Conservation (phyloP, 2,797 vertebrate species). For the Mus caroli region DNA sequence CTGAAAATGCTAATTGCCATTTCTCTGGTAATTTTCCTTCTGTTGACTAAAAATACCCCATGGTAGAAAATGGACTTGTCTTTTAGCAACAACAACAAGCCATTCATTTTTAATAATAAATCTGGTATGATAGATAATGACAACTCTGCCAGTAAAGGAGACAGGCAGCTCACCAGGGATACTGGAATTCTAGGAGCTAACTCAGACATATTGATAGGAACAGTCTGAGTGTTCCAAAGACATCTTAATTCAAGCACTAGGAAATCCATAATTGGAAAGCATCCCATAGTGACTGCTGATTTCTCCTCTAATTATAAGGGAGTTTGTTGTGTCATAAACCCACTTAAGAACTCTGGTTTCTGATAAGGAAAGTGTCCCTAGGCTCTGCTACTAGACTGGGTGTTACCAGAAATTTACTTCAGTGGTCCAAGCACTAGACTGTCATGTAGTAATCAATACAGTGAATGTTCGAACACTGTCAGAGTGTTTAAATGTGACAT, state of each 20-base stretch:
- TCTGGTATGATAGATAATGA: slow-evolving; percentile 27
- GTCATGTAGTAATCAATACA: slow-evolving; percentile 9
- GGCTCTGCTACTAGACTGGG: slow-evolving; percentile 2
- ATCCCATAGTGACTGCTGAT: slow-evolving; percentile 62
- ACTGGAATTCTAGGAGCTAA: slow-evolving; percentile 58
- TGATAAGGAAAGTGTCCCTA: slow-evolving; percentile 54
- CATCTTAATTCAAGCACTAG: slow-evolving; percentile 69
- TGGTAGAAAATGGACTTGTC: slow-evolving; percentile 48
- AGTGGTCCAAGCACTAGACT: neutral
- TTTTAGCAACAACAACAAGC: slow-evolving; percentile 19
- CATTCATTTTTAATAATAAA: slow-evolving; percentile 64
- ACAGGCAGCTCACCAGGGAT: slow-evolving; percentile 67
- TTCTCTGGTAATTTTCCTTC: neutral
- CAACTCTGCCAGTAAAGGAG: slow-evolving; percentile 61
- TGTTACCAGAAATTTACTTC: slow-evolving; percentile 69
- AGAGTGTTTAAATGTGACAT: slow-evolving; percentile 35
- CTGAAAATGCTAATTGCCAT: neutral
- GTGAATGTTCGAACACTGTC: neutral
- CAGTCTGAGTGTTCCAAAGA: slow-evolving; percentile 64
- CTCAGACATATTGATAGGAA: slow-evolving; percentile 74
- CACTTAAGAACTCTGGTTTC: slow-evolving; percentile 63
- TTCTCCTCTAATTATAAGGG: slow-evolving; percentile 74
- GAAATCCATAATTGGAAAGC: slow-evolving; percentile 75
- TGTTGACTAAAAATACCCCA: neutral
- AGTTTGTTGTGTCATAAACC: slow-evolving; percentile 67